Conservation (phyloP, 2,797 vertebrate genomes). For the Champsocephalus esox region DNA sequence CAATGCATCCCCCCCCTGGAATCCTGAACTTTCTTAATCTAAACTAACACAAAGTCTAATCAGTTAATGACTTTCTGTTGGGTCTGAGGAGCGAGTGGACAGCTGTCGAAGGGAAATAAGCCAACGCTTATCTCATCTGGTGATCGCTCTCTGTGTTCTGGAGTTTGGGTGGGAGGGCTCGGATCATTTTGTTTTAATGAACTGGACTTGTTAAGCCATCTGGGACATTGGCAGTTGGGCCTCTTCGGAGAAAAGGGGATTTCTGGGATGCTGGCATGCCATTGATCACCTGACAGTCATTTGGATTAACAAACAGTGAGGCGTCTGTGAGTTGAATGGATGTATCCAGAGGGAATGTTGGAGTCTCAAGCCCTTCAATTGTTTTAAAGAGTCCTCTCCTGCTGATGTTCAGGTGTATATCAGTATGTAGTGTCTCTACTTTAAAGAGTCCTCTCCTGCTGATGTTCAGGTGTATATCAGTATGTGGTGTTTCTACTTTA, state of each 20-base stretch:
- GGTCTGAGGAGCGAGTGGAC: conserved; percentile 51
- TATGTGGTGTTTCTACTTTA: no score
- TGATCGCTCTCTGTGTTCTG: conserved; percentile 52
- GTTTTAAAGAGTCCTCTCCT: background rate
- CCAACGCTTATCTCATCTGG: conserved; percentile 65
- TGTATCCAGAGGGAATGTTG: conserved; percentile 17
- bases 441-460: background rate
- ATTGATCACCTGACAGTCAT: conserved; percentile 79
- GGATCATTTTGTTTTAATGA: conserved; percentile 75
- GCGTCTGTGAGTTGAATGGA: conserved; percentile 46
- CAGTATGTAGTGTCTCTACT: no score
- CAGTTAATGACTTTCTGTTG: conserved; percentile 50
- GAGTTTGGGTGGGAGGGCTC: conserved; percentile 37
- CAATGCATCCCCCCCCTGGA: conserved; percentile 7
- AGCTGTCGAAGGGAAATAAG: conserved; percentile 80
- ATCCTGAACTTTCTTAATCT: conserved; percentile 41
- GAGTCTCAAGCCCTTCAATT: conserved; percentile 18
- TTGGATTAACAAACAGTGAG: conserved; percentile 62
- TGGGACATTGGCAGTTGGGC: conserved; percentile 61
- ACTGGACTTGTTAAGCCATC: conserved; percentile 72
- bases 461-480: no score
- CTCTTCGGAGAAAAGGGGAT: conserved; percentile 50
- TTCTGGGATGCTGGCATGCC: conserved; percentile 45
- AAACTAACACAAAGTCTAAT: conserved; percentile 49
- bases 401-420: no score